These are phyloP conservation scores for Manis javanica DNA, from an alignment of 2,797 vertebrate species.

Conservation along the genomic window DNA sequence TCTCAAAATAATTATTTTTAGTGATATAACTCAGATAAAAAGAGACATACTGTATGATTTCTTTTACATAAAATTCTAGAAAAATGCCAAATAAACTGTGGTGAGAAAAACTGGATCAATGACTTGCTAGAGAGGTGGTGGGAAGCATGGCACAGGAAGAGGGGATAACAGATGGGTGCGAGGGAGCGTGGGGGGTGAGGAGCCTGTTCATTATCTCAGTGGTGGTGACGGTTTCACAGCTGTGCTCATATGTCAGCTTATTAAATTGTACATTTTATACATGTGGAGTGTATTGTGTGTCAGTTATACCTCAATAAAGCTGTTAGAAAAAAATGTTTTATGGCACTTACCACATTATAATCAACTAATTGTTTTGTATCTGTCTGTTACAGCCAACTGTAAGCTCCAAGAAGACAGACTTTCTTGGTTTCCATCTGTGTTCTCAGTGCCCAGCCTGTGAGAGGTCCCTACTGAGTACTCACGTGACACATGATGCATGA, in stretches of 20 bases:
- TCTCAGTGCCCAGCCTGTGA: background rate
- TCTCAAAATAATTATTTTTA: conserved; percentile 23
- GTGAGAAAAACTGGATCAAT: background rate
- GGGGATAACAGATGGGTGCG: background rate
- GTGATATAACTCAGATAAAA: conserved; percentile 4
- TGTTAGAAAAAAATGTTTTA: background rate
- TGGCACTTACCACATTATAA: background rate
- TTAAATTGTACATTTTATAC: background rate
- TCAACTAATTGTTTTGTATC: background rate
- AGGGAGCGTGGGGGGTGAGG: background rate
- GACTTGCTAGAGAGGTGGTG: background rate
- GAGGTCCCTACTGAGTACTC: background rate
- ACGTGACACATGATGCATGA: background rate
- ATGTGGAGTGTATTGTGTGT: background rate
- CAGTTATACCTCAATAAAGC: background rate
- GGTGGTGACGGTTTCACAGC: background rate
- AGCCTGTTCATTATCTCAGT: background rate
- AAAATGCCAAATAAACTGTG: background rate
- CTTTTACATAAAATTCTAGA: conserved; percentile 4
- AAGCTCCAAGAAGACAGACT: background rate
- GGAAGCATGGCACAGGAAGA: background rate
- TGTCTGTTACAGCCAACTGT: background rate
- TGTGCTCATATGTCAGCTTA: background rate
- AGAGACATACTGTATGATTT: background rate
- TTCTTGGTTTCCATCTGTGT: background rate